Percentiles rank a stretch among this genome's conserved stretches.
These are phyloP conservation scores for Athene noctua DNA, from an alignment of 2,113 vertebrate species.

Conservation along the genomic window DNA sequence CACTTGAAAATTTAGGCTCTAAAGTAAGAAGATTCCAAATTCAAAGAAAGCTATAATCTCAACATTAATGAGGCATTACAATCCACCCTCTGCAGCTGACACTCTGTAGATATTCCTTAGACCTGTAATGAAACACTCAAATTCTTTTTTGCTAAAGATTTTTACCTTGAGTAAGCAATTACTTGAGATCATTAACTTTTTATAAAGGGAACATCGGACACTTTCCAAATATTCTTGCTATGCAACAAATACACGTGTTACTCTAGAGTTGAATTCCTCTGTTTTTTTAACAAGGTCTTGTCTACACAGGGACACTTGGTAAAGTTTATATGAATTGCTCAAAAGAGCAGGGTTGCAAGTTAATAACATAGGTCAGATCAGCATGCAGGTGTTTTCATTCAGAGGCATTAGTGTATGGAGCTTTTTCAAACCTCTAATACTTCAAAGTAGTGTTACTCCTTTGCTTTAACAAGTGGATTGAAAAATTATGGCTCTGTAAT, in stretches of 20 bases:
- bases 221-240: slow-evolving; percentile 21
- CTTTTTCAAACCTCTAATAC: background rate
- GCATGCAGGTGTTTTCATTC: background rate
- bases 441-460: background rate
- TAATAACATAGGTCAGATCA: background rate
- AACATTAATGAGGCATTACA: background rate
- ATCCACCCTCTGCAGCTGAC: background rate
- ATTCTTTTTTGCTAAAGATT: background rate
- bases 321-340: background rate
- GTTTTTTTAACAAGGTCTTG: background rate
- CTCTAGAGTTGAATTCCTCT: background rate
- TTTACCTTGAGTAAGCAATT: slow-evolving; percentile 42
- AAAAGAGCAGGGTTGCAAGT: background rate
- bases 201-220: background rate
- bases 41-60: background rate
- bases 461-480: background rate
- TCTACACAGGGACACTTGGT: background rate
- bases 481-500: background rate
- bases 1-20: background rate
- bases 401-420: background rate
- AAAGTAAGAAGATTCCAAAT: background rate
- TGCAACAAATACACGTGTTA: background rate
- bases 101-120: background rate
- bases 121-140: background rate
- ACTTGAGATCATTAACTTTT: slow-evolving; percentile 25